Conservation (phyloP, 2,797 vertebrate genomes). For the Falco naumanni region DNA sequence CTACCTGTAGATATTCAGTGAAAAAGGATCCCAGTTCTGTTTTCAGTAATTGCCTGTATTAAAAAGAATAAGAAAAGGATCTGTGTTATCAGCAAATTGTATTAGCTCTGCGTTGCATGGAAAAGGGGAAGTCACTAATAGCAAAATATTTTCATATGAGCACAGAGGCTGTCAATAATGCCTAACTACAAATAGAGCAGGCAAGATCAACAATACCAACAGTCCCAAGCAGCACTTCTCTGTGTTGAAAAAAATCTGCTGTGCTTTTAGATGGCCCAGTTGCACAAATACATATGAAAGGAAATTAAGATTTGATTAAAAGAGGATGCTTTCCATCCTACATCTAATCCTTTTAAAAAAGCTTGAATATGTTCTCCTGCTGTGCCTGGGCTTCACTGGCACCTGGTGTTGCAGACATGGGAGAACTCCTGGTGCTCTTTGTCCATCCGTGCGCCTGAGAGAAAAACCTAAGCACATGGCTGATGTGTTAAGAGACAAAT, state of each 20-base stretch:
- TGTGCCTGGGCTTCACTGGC: background rate
- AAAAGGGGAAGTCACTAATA: background rate
- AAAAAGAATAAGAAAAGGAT: slow-evolving; percentile 25
- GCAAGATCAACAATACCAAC: background rate
- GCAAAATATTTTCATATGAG: background rate
- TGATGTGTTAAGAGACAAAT: background rate
- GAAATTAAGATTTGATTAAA: background rate
- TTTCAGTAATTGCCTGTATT: slow-evolving; percentile 90
- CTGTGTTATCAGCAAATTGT: background rate
- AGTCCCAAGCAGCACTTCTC: background rate
- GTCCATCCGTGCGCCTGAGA: background rate
- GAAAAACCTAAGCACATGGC: background rate
- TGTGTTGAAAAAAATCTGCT: background rate
- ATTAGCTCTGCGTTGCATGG: background rate
- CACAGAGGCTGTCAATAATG: background rate
- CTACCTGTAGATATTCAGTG: slow-evolving; percentile 96
- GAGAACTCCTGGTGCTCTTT: background rate
- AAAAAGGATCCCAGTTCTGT: slow-evolving; percentile 98
- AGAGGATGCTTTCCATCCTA: background rate
- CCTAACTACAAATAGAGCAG: background rate
- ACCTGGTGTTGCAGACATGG: background rate
- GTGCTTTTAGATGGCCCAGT: background rate
- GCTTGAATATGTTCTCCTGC: background rate
- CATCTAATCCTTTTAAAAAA: background rate
- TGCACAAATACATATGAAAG: background rate